phyloP scores from a whole-genome alignment of 2,113 vertebrate genomes.

The Garra rufa region DNA sequence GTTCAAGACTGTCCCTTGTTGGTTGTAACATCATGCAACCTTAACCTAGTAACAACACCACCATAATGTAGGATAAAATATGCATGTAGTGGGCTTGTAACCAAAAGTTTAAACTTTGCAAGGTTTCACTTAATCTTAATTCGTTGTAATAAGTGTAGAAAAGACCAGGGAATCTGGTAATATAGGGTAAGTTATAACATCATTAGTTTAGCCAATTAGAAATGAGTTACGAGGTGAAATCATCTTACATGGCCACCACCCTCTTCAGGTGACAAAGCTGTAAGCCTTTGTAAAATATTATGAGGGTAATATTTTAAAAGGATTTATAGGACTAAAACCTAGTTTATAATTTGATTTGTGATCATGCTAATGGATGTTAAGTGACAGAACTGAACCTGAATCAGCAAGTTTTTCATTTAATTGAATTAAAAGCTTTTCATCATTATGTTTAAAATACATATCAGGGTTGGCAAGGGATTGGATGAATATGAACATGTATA shows the following conservation, averaged over 20 bases:
- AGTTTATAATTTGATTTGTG: neutral
- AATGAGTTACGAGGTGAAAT: neutral
- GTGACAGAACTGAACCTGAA: neutral
- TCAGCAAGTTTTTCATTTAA: constrained; percentile 1
- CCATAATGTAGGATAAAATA: neutral
- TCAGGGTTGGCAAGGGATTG: neutral
- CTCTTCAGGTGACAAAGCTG: constrained; percentile 2
- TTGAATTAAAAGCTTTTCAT: constrained; percentile 14
- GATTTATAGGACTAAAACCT: neutral
- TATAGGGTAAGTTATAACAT: neutral
- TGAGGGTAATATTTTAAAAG: constrained; percentile 1
- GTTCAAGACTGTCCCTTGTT: neutral
- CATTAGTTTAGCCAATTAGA: neutral
- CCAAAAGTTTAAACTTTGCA: neutral
- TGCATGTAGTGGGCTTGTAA: neutral
- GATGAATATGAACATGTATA: neutral
- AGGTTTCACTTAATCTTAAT: neutral
- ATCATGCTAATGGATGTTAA: constrained; percentile 18
- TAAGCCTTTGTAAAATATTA: constrained; percentile 6
- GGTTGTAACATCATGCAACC: neutral
- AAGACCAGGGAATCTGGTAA: neutral
- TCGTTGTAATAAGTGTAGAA: neutral
- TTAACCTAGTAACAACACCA: constrained; percentile 16
- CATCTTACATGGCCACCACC: neutral
- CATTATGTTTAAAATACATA: neutral